Conservation (phyloP, 2,888 invertebrate species). For the Melieria omissa region DNA sequence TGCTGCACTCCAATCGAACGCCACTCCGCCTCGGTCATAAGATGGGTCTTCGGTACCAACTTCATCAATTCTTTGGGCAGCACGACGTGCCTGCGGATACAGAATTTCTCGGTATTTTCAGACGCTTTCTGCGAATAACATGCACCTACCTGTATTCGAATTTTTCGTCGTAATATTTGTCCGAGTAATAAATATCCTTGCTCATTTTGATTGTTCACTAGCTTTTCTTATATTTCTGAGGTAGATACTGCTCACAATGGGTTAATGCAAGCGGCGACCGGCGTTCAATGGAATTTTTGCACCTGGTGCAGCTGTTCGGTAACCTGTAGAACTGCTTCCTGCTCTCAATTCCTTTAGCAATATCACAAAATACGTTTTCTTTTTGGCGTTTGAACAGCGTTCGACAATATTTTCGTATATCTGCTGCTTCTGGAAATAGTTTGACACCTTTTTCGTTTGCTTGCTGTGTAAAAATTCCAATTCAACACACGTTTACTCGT, state of each 20-base stretch:
- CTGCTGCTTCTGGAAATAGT: neutral
- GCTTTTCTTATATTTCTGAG: neutral
- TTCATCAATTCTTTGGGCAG: slow-evolving; percentile 92
- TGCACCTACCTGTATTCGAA: slow-evolving; percentile 87
- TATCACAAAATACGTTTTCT: neutral
- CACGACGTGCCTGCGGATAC: slow-evolving; percentile 85
- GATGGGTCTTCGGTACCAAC: slow-evolving; percentile 88
- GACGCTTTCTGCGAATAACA: no score
- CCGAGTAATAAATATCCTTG: slow-evolving; percentile 90
- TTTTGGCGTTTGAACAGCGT: neutral
- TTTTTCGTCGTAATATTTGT: slow-evolving; percentile 91
- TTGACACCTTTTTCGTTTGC: neutral
- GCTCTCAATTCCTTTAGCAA: neutral
- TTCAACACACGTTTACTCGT: neutral
- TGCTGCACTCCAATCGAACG: slow-evolving; percentile 94
- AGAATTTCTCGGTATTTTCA: no score
- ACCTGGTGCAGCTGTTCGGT: slow-evolving; percentile 27
- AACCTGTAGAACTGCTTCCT: slow-evolving; percentile 25
- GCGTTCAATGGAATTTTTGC: slow-evolving; percentile 20
- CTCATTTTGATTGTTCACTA: slow-evolving; percentile 66
- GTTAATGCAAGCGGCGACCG: neutral
- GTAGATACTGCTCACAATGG: no score
- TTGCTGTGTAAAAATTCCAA: neutral
- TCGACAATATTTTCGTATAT: neutral
- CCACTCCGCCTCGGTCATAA: slow-evolving; percentile 96